These are phyloP conservation scores for Vannuccia rotundouncinata DNA, from an alignment of 2,888 invertebrate species.

Conservation along the genomic window DNA sequence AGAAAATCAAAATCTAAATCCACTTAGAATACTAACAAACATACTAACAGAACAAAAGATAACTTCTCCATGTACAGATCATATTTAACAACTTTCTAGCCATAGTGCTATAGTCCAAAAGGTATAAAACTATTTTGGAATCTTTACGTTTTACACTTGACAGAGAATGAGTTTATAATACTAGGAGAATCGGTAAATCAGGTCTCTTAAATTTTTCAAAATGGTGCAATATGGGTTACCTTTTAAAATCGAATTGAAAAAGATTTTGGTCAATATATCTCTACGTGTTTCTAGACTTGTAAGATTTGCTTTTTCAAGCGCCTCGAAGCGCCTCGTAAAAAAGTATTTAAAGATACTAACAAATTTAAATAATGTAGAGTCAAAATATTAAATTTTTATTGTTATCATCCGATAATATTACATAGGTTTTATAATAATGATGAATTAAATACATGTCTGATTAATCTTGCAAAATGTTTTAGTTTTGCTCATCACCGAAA, in stretches of 20 bases:
- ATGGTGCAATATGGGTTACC: not conserved
- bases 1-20: no score
- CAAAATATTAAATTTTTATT: no score
- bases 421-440: no score
- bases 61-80: no score
- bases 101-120: not conserved
- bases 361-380: no score
- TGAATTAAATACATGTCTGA: no score
- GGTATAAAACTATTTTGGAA: not conserved
- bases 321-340: not conserved
- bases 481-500: no score
- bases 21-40: no score
- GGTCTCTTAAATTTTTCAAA: not conserved
- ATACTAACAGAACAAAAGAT: no score
- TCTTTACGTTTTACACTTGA: not conserved
- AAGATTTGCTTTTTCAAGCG: no score
- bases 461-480: no score
- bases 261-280: not conserved
- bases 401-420: no score
- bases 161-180: not conserved
- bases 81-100: not conserved
- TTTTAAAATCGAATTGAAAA: not conserved
- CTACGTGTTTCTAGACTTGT: not conserved
- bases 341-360: not conserved
- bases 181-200: not conserved